phyloP scores from a whole-genome alignment of 2,797 vertebrate species.

The Sebastolobus alascanus region DNA sequence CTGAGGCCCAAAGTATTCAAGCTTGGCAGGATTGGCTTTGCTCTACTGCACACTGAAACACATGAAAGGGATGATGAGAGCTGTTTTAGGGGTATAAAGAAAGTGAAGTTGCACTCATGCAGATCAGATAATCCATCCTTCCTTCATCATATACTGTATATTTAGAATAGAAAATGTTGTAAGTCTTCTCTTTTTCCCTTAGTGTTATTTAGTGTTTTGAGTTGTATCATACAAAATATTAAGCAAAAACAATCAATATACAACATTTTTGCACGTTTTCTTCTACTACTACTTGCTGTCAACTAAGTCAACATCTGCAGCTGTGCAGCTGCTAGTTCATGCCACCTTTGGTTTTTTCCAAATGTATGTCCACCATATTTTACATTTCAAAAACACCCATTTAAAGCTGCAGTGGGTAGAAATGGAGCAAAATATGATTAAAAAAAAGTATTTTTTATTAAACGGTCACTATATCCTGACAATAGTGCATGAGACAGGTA shows the following conservation, averaged over 20 bases:
- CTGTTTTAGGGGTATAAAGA: constrained; percentile 1
- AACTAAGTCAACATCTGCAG: not conserved
- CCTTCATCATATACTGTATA: not conserved
- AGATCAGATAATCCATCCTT: constrained; percentile 1
- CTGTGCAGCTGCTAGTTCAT: not conserved
- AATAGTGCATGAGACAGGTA: too few relatives aligned
- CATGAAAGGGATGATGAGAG: constrained; percentile 50
- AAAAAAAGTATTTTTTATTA: too few relatives aligned
- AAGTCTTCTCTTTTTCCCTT: not conserved
- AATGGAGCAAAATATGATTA: too few relatives aligned
- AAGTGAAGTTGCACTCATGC: constrained; percentile 1
- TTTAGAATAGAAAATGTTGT: not conserved
- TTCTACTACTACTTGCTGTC: too few relatives aligned
- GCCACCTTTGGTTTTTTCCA: not conserved
- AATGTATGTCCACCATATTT: not conserved
- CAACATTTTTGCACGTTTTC: not conserved
- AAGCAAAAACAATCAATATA: not conserved
- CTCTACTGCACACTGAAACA: constrained; percentile 45
- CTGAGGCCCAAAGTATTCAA: constrained; percentile 70
- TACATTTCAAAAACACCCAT: not conserved
- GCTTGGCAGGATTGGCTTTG: constrained; percentile 44
- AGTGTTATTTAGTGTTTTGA: not conserved
- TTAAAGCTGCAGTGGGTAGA: not conserved
- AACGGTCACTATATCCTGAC: too few relatives aligned
- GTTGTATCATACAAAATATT: not conserved